A percentile compares a stretch with the other conserved stretches of the same genome.
Evolutionary conservation across 2,113 vertebrate species (phyloP).

Genomic region (Alaudala cheleensis): DNA sequence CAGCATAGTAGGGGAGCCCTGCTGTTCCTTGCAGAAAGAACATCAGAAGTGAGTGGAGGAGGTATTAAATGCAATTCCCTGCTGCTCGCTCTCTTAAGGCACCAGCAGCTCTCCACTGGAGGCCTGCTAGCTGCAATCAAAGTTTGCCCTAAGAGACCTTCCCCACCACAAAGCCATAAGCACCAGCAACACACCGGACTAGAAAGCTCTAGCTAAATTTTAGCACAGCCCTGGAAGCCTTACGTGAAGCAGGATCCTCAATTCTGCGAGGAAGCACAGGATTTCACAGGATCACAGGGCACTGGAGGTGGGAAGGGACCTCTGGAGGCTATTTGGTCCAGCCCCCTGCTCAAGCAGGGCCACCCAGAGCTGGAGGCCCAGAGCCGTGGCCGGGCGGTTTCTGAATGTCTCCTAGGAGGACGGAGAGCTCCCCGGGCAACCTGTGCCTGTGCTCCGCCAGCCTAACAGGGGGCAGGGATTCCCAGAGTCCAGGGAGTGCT

Average conservation of each 20-base stretch:
- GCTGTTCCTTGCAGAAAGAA: constrained; percentile 34
- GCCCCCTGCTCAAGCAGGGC: background rate
- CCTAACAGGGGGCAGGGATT: background rate
- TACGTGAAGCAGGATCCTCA: background rate
- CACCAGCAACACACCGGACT: background rate
- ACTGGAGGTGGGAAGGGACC: background rate
- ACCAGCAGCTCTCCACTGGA: constrained; percentile 38
- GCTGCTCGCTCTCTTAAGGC: constrained; percentile 36
- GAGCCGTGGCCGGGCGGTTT: rapidly evolving
- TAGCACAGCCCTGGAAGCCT: background rate
- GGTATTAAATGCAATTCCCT: constrained; percentile 31
- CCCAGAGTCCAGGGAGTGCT: background rate
- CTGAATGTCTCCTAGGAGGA: background rate
- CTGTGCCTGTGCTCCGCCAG: background rate
- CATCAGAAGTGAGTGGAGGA: constrained; percentile 23
- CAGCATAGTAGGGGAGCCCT: constrained; percentile 18
- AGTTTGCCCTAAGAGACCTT: constrained; percentile 19
- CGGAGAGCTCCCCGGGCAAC: background rate
- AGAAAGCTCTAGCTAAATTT: background rate
- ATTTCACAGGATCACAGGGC: background rate
- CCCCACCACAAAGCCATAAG: background rate
- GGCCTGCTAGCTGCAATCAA: constrained; percentile 28
- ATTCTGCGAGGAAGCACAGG: background rate
- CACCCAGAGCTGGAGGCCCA: background rate
- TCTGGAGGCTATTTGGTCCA: background rate